Base-by-base conservation (phyloP, 2,113 vertebrate species). In the Hipposideros armiger region DNA sequence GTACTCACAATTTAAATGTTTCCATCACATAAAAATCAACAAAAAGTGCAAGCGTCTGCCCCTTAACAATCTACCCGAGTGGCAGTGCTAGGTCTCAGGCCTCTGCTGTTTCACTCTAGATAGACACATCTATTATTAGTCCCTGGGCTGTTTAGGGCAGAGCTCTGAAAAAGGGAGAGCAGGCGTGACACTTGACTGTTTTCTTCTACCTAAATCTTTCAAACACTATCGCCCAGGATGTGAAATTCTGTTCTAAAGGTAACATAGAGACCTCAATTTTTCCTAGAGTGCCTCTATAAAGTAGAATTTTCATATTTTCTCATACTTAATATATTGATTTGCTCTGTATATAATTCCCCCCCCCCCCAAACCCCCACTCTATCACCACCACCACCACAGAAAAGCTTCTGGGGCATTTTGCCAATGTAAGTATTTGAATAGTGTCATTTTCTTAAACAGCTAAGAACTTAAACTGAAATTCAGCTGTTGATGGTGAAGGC, bases 321-420 rank as follows among this genome's bases (percentile, higher is more conserved):
- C 20, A 17, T 11, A 40, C 7, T 47, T 24, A 78, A 70, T 83
- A 42, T 24, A 74, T 4, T n/a, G 16, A 84, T 81, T 94, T 97
- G 10, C 42, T 93, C 56, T 94, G 24, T 30, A 7, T 90, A 91
- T 83, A 50, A 50, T 50, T 50, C 47, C 11, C 47, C 47, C 47
- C 47, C 47, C 5, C 36, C 36, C 36, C 2, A 36, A 36, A 36
- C 36, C 36, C 36, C 36, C 36, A 36, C 36, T 36, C 47, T 47
- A 50, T 9, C 3, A 50, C 47, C 47, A 50, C 47, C 47, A 50
- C 47, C 47, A 50, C 47, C 11, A 32, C n/a, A 70, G 20, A 15
- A 13, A 90, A 90, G 58, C 6, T 19, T 85, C 17, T 64, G 66
- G 93, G 56, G 8, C 81, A 82, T 97, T 90, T 95, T 95, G 17